Conservation (phyloP, 2,888 invertebrate species). For the Peribatodes rhomboidaria region DNA sequence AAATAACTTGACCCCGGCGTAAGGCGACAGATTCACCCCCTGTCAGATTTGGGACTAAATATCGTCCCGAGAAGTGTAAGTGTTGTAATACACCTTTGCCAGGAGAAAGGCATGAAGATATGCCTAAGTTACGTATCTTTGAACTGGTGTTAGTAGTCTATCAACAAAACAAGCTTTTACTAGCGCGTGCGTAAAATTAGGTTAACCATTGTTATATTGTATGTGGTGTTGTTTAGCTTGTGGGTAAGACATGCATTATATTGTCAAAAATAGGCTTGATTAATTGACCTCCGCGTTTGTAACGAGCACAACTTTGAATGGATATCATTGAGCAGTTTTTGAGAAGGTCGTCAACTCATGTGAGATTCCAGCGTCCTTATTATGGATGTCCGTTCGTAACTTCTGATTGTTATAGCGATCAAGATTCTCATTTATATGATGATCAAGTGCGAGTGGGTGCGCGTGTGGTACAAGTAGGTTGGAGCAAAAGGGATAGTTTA, state of each 20-base stretch:
- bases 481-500: too few relatives aligned
- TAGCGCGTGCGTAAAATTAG: neutral
- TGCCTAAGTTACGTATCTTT: too few relatives aligned
- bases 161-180: neutral
- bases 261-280: constrained; percentile 15
- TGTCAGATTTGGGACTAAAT: too few relatives aligned
- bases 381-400: too few relatives aligned
- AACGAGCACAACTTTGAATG: constrained; percentile 11
- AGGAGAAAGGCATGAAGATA: too few relatives aligned
- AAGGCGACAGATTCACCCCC: too few relatives aligned
- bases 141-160: neutral
- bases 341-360: constrained; percentile 21
- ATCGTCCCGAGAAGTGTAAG: too few relatives aligned
- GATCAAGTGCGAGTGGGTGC: too few relatives aligned
- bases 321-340: constrained; percentile 9
- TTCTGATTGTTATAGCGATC: too few relatives aligned
- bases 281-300: constrained; percentile 14
- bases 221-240: neutral
- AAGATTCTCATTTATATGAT: too few relatives aligned
- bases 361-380: neutral
- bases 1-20: too few relatives aligned
- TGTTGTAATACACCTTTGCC: too few relatives aligned
- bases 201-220: constrained; percentile 7
- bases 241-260: neutral
- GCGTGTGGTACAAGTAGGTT: neutral